A percentile compares a stretch with the other conserved stretches of the same genome.
These are phyloP conservation scores for Frieseomelitta varia DNA, from an alignment of 1,140 invertebrate genomes.

Conservation along the genomic window DNA sequence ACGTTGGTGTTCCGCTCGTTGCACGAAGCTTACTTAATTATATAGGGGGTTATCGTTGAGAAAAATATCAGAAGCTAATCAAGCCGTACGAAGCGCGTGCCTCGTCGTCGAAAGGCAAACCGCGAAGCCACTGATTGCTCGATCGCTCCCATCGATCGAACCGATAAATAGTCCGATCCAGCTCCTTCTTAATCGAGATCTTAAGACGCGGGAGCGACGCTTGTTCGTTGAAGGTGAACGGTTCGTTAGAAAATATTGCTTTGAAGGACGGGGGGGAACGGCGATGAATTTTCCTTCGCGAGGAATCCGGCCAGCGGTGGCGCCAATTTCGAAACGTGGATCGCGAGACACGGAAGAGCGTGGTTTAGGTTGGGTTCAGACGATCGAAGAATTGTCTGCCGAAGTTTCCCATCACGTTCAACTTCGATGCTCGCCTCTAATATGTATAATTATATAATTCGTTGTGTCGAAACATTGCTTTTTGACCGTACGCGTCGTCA, in stretches of 20 bases:
- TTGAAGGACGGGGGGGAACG: neutral
- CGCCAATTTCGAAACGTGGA: neutral
- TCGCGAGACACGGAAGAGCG: slow-evolving; percentile 26
- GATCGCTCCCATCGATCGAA: neutral
- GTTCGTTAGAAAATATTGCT: neutral
- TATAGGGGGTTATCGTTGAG: neutral
- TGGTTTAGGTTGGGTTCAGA: slow-evolving; percentile 25
- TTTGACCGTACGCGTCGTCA: slow-evolving; percentile 77
- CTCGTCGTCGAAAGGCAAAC: neutral
- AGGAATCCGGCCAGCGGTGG: neutral
- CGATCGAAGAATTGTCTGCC: slow-evolving; percentile 44
- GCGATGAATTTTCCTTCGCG: neutral
- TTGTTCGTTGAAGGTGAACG: neutral
- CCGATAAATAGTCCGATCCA: neutral
- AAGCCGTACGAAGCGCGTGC: neutral
- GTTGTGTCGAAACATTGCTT: slow-evolving; percentile 83
- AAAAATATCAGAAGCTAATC: slow-evolving; percentile 4
- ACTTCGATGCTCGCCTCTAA: slow-evolving; percentile 78
- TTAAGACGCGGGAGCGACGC: neutral
- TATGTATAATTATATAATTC: slow-evolving; percentile 79
- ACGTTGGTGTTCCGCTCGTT: slow-evolving; percentile 22
- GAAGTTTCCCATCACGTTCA: slow-evolving; percentile 59
- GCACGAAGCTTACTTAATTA: neutral
- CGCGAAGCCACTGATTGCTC: slow-evolving; percentile 6
- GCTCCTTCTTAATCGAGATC: no score